Base-by-base conservation (phyloP, 2,113 vertebrate species). In the Misgurnus anguillicaudatus region DNA sequence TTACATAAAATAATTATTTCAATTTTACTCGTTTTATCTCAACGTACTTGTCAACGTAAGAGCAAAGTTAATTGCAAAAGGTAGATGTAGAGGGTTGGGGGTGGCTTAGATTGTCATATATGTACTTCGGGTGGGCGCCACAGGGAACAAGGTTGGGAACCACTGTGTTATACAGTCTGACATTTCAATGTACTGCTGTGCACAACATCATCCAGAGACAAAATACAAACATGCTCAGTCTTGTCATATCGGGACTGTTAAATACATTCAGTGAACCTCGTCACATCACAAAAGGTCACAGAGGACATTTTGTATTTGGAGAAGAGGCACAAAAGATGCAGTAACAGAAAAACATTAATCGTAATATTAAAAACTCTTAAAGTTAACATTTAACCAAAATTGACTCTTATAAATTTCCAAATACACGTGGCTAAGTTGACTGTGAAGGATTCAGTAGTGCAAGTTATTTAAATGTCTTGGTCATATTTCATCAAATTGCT, bases 121-220 rank as follows among this genome's bases (percentile, higher is more conserved):
- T 31, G 24, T 31, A 31, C 24, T 31, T 3, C 2, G 24, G 24
- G 24, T 31, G 24, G 24, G 24, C 24, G 24, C 24, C 24, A 31
- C 24, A 31, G 24, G 24, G 24, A 31, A 31, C 2, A 31, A 1
- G 24, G 24, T 31, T 31, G 24, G 24, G 24, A 31, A 31, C 24
- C 24, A 31, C 24, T 31, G 4, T 76, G 73, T 53, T 64, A 64
- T 76, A 64, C 60, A 38, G 16, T 53, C 60, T 76, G 61, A 76
- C 60, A 76, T 76, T 63, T 76, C 42, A 64, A 17, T 48, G 31
- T 39, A 38, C 58, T 10, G 6, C 14, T 45, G 57, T 4, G 17
- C 69, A 24, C 9, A 39, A 21, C 42, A 13, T 62, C 71, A 61
- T 62, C 57, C 19, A 1, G 31, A 21, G 69, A 69, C 10, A 39